These are phyloP conservation scores for Acronicta alni DNA, from an alignment of 2,888 invertebrate genomes.

Conservation along the genomic window DNA sequence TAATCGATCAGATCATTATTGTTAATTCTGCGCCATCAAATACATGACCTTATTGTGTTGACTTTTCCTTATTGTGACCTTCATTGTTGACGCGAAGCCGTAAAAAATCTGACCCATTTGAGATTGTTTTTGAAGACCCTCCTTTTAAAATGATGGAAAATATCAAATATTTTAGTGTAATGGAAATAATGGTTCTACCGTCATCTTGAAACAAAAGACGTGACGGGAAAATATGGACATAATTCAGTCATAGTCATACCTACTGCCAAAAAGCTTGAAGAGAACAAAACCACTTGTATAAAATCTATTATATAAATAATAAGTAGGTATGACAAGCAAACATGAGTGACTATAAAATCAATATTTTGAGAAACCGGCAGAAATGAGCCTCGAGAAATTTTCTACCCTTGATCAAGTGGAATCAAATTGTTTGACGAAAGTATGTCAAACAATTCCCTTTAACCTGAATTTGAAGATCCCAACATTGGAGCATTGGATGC, in stretches of 20 bases:
- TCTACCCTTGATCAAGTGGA: conserved; percentile 6
- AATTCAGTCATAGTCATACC: background rate
- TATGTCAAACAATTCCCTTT: conserved; percentile 44
- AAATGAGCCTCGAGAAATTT: background rate
- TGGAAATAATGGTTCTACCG: conserved; percentile 11
- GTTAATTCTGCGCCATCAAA: conserved; percentile 58
- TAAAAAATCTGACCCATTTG: conserved; percentile 42
- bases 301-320: too few species aligned
- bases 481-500: conserved; percentile 29
- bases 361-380: too few species aligned
- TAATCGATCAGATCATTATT: conserved; percentile 59
- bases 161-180: conserved; percentile 10
- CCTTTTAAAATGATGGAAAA: conserved; percentile 20
- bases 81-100: conserved; percentile 30
- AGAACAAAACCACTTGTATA: conserved; percentile 3
- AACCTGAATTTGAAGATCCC: conserved; percentile 50
- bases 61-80: conserved; percentile 55
- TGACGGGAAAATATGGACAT: conserved; percentile 3
- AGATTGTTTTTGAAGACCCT: conserved; percentile 31
- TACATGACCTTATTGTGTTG: conserved; percentile 46
- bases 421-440: conserved; percentile 27
- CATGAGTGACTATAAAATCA: background rate
- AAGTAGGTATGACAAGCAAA: too few species aligned
- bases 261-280: too few species aligned
- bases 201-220: conserved; percentile 17